phyloP scores from a whole-genome alignment of 2,888 invertebrate genomes.

The Platycheirus rosarum region DNA sequence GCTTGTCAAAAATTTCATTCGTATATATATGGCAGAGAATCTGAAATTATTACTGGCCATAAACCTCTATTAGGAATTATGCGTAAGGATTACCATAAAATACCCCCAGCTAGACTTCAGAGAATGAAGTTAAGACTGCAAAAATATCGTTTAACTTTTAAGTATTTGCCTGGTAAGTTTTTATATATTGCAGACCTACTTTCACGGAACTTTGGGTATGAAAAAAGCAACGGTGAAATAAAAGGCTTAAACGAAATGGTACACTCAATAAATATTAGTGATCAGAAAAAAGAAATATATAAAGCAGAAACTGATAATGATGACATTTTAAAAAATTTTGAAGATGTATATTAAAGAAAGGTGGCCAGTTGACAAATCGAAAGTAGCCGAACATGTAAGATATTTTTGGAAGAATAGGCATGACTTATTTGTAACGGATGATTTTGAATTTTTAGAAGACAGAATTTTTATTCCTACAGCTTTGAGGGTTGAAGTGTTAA shows the following conservation, averaged over 20 bases:
- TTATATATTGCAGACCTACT: constrained; percentile 35
- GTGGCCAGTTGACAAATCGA: constrained; percentile 20
- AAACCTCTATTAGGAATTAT: neutral
- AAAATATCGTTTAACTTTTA: constrained; percentile 38
- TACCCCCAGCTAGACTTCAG: constrained; percentile 34
- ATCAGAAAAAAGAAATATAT: constrained; percentile 33
- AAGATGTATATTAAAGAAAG: constrained; percentile 20
- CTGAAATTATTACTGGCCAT: constrained; percentile 1
- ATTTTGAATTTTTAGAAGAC: constrained; percentile 23
- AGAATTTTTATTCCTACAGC: constrained; percentile 13
- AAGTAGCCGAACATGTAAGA: neutral
- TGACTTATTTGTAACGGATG: constrained; percentile 4
- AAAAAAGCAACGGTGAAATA: constrained; percentile 10
- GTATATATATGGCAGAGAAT: constrained; percentile 21
- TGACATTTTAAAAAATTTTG: neutral
- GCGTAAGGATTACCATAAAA: constrained; percentile 34
- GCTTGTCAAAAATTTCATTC: constrained; percentile 32
- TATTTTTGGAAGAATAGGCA: constrained; percentile 16
- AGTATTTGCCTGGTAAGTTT: constrained; percentile 35
- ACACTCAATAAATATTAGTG: constrained; percentile 43
- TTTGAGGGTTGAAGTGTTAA: neutral
- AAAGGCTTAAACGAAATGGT: constrained; percentile 33
- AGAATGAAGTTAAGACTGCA: constrained; percentile 48
- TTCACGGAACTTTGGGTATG: constrained; percentile 16
- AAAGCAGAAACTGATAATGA: constrained; percentile 28